Evolutionary conservation across 2,888 invertebrate species (phyloP).

Genomic region (Drosophila flavopinicola): DNA sequence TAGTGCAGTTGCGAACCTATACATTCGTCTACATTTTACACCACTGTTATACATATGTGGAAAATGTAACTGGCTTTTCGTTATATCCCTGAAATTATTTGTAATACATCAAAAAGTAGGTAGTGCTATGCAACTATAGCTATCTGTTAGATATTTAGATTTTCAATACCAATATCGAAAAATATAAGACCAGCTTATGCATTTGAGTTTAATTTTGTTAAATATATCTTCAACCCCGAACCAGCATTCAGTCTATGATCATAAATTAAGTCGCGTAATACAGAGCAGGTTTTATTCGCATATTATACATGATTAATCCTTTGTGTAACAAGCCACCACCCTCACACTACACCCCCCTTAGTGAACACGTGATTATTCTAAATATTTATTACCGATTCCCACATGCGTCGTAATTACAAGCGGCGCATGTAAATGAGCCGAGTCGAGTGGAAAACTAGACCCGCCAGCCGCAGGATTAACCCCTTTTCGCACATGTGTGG

Average conservation of each 20-base stretch:
- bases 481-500: slow-evolving; percentile 67
- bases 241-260: neutral
- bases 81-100: no score
- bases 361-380: slow-evolving; percentile 51
- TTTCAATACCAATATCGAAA: no score
- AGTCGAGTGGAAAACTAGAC: slow-evolving; percentile 49
- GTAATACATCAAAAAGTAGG: no score
- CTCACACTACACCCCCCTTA: slow-evolving; percentile 1
- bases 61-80: no score
- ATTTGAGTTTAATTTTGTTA: neutral
- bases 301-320: slow-evolving; percentile 25
- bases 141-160: no score
- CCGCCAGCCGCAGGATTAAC: slow-evolving; percentile 62
- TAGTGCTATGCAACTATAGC: no score
- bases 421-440: slow-evolving; percentile 47
- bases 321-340: slow-evolving; percentile 16
- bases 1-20: slow-evolving; percentile 17
- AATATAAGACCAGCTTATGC: no score
- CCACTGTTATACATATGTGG: neutral
- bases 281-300: neutral
- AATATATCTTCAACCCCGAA: neutral
- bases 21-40: neutral
- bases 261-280: slow-evolving; percentile 29
- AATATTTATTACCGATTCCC: slow-evolving; percentile 58
- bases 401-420: slow-evolving; percentile 49